A percentile compares a stretch with the other conserved stretches of the same genome.
phyloP scores from a whole-genome alignment of 2,797 vertebrate species.

The Acrocephalus scirpaceus region DNA sequence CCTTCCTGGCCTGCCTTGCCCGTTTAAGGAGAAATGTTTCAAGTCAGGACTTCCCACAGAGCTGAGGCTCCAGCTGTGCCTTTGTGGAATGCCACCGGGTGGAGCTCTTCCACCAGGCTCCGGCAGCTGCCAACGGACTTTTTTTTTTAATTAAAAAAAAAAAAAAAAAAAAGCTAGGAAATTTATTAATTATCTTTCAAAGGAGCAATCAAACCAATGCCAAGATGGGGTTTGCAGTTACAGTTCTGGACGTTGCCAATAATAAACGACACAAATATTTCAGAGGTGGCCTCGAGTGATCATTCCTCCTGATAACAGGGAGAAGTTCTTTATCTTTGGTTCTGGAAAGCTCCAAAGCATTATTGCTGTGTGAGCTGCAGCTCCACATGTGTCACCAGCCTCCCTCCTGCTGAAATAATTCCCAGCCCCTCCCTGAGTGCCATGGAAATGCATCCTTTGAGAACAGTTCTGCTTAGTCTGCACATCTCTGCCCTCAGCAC shows the following conservation, averaged over 20 bases:
- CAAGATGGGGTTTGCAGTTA: not conserved
- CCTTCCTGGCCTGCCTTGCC: not conserved
- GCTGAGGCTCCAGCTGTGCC: not conserved
- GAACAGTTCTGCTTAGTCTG: not conserved
- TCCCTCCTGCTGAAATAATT: not conserved
- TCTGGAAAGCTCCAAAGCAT: not conserved
- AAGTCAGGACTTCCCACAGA: not conserved
- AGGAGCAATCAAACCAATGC: not conserved
- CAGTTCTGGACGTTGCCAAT: not conserved
- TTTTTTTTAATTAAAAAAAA: not conserved
- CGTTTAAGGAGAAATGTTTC: not conserved
- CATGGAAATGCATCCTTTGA: not conserved
- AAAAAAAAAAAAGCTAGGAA: not conserved
- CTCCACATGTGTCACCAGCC: not conserved
- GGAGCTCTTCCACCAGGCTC: conserved; percentile 36
- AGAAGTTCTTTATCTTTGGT: not conserved
- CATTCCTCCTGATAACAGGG: not conserved
- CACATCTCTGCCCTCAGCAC: accelerated
- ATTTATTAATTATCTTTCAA: not conserved
- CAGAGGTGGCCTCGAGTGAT: not conserved
- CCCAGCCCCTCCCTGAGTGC: not conserved
- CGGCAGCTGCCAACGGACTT: accelerated
- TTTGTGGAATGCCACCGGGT: not conserved
- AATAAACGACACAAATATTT: conserved; percentile 4
- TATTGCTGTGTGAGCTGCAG: not conserved